Evolutionary conservation across 2,888 invertebrate species (phyloP).

Genomic region (Mythimna ferrago): DNA sequence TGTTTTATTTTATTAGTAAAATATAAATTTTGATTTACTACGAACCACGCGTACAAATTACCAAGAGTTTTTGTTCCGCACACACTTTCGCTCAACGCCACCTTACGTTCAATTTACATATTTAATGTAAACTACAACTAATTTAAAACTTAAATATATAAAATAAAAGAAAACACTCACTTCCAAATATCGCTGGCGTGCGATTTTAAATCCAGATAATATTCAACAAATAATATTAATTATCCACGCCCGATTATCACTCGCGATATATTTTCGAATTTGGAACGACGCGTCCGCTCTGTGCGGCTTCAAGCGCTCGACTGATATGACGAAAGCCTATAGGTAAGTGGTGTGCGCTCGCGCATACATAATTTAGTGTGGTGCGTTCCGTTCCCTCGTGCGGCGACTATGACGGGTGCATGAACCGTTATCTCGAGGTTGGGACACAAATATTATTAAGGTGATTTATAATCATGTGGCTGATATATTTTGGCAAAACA

Average conservation of each 20-base stretch:
- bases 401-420: slow-evolving; percentile 69
- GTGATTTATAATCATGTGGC: slow-evolving; percentile 31
- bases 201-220: slow-evolving; percentile 58
- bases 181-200: slow-evolving; percentile 40
- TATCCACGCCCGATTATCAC: slow-evolving; percentile 65
- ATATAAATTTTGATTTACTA: slow-evolving; percentile 10
- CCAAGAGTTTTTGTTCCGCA: slow-evolving; percentile 34
- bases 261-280: slow-evolving; percentile 63
- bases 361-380: slow-evolving; percentile 68
- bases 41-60: slow-evolving; percentile 14
- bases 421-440: slow-evolving; percentile 73
- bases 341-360: slow-evolving; percentile 65
- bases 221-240: slow-evolving; percentile 55
- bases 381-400: slow-evolving; percentile 68
- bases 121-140: slow-evolving; percentile 38
- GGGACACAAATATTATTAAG: slow-evolving; percentile 32
- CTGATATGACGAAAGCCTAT: slow-evolving; percentile 67
- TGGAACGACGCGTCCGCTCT: slow-evolving; percentile 66
- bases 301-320: slow-evolving; percentile 65
- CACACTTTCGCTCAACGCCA: slow-evolving; percentile 63
- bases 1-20: slow-evolving; percentile 5
- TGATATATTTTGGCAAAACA: slow-evolving; percentile 47
- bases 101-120: slow-evolving; percentile 58
- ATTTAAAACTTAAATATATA: slow-evolving; percentile 10
- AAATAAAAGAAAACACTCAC: slow-evolving; percentile 55